Percentiles rank a stretch among this genome's conserved stretches.
phyloP scores from a whole-genome alignment of 2,888 invertebrate genomes.

The Hypolimnas misippus region DNA sequence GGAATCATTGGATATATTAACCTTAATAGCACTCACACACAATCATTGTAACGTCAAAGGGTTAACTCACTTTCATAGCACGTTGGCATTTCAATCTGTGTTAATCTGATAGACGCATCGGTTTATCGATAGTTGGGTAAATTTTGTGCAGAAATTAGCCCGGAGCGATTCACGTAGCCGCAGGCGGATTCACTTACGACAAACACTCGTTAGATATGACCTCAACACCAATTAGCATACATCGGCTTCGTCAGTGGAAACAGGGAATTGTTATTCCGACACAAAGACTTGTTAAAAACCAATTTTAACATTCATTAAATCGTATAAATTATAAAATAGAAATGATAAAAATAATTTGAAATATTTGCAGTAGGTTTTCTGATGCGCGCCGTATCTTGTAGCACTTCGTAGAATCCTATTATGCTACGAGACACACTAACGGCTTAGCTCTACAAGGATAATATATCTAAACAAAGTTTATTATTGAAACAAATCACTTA shows the following conservation, averaged over 20 bases:
- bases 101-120: constrained; percentile 32
- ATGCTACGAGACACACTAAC: neutral
- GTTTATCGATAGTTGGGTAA: constrained; percentile 38
- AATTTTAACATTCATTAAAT: neutral
- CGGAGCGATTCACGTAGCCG: constrained; percentile 39
- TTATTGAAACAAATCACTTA: no score
- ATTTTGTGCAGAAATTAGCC: constrained; percentile 43
- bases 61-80: constrained; percentile 31
- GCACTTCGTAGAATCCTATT: neutral
- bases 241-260: constrained; percentile 28
- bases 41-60: constrained; percentile 30
- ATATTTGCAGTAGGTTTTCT: neutral
- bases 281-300: constrained; percentile 1
- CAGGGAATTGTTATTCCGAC: constrained; percentile 26
- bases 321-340: neutral
- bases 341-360: neutral
- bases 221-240: constrained; percentile 46
- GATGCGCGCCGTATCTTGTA: neutral
- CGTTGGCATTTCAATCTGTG: constrained; percentile 32
- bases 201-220: constrained; percentile 46
- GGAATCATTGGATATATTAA: constrained; percentile 6
- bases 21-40: constrained; percentile 14
- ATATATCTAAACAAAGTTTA: no score
- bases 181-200: constrained; percentile 44
- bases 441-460: neutral